Evolutionary conservation across 1,140 invertebrate genomes (phyloP), one percentile per base, ranked within the genome.

Genomic region (Tetramorium alpestre): DNA sequence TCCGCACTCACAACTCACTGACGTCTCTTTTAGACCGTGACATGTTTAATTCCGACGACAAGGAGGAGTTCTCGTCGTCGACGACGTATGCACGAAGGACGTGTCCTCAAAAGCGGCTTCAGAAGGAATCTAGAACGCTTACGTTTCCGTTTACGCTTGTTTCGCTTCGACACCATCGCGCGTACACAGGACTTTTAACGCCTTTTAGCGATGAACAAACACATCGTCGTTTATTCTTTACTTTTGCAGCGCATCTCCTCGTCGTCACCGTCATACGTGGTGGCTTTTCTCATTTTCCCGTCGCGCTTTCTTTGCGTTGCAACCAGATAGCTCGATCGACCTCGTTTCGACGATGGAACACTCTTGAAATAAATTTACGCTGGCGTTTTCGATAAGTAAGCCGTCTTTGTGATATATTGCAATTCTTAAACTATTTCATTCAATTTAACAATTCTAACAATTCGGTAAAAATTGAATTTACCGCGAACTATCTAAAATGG

Each of bases 131-230:
- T 82, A 28, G 51, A 60, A 7, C 78, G 77, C 65, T 47, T 56
- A 44, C n/a, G 41, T 70, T 70, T 51, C 49, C 67, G 41, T 13
- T 58, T 60, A 47, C 51, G 60, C 38, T 65, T 75, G 69, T 60
- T 84, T 84, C 38, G 41, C 47, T 75, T 84, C 54, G 38, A 82
- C 38, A 33, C n/a, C 62, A 41, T 44, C 22, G 64, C 64, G 67
- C 33, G 22, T 28, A 81, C 28, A 81, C 13, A 56, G 67, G 16
- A 82, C 80, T 82, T 82, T 82, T 72, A 82, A 16, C 41, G 49
- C 69, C 18, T 84, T 84, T 73, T 84, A 84, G n/a, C 67, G 67
- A 60, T 41, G 69, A 22, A 47, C 69, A 75, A 73, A 84, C 80
- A 60, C 28, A 18, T 75, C 54, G 80, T 62, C 18, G 80, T 60